Evolutionary conservation across 1,140 invertebrate genomes (phyloP).

Genomic region (Eriocheir sinensis): DNA sequence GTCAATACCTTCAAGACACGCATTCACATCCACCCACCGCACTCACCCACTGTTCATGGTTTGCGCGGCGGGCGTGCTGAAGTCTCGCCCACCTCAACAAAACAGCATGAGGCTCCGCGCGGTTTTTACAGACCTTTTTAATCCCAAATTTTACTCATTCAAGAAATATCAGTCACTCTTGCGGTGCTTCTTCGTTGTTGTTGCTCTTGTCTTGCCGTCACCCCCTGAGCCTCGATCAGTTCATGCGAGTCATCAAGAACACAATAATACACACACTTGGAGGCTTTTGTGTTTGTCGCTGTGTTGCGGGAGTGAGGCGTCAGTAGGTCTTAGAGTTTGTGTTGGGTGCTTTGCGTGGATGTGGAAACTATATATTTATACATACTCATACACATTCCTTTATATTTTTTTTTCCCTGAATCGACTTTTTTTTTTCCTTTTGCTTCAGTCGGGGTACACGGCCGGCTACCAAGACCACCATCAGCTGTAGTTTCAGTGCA

Average conservation of each 20-base stretch:
- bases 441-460: neutral
- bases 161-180: too few species aligned
- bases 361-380: neutral
- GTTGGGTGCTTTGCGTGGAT: constrained; percentile 20
- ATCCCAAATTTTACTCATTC: too few species aligned
- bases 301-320: constrained; percentile 19
- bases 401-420: neutral
- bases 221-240: neutral
- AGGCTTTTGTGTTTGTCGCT: constrained; percentile 12
- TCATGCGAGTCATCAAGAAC: neutral
- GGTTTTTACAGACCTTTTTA: neutral
- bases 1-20: too few species aligned
- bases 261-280: neutral
- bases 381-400: neutral
- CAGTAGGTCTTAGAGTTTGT: constrained; percentile 12
- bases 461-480: constrained; percentile 9
- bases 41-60: too few species aligned
- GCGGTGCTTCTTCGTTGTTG: too few species aligned
- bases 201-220: neutral
- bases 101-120: neutral
- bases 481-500: constrained; percentile 26
- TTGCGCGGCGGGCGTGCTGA: too few species aligned
- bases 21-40: too few species aligned
- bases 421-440: neutral
- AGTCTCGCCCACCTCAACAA: neutral